Evolutionary conservation across 2,888 invertebrate species (phyloP).

Genomic region (Escarpia spicata): DNA sequence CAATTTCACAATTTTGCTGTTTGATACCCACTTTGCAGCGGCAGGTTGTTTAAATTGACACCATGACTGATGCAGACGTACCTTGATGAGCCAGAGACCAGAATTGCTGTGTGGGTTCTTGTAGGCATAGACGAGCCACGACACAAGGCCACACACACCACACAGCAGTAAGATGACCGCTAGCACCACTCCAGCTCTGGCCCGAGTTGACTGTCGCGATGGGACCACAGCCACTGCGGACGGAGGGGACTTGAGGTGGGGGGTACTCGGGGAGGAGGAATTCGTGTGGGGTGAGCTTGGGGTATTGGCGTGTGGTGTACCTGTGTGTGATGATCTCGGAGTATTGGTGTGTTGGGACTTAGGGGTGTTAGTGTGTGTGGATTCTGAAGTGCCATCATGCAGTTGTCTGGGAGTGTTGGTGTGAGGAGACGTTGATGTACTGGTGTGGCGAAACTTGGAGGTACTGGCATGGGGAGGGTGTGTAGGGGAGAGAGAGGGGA

Average conservation of each 20-base stretch:
- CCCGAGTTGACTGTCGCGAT: background rate
- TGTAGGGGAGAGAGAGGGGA: too few species aligned
- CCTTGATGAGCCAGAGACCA: constrained; percentile 92
- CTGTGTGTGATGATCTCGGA: background rate
- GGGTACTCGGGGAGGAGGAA: background rate
- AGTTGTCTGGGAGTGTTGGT: background rate
- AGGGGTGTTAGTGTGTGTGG: background rate
- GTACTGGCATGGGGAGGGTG: too few species aligned
- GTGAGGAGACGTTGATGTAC: background rate
- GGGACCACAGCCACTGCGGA: background rate
- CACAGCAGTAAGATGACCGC: constrained; percentile 71
- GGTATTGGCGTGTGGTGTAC: background rate
- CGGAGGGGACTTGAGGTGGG: background rate
- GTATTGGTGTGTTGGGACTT: background rate
- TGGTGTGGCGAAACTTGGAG: background rate
- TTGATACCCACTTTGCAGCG: too few species aligned
- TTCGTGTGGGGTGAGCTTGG: background rate
- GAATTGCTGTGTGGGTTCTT: constrained; percentile 94
- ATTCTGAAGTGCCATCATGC: background rate
- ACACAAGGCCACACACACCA: constrained; percentile 59
- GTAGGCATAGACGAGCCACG: constrained; percentile 93
- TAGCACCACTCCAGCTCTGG: constrained; percentile 41
- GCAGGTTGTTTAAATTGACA: too few species aligned
- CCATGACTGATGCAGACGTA: constrained; percentile 19
- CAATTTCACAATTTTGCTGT: too few species aligned